These are phyloP conservation scores for Trimorus sp. DNA, from an alignment of 2,888 invertebrate species.

Conservation along the genomic window DNA sequence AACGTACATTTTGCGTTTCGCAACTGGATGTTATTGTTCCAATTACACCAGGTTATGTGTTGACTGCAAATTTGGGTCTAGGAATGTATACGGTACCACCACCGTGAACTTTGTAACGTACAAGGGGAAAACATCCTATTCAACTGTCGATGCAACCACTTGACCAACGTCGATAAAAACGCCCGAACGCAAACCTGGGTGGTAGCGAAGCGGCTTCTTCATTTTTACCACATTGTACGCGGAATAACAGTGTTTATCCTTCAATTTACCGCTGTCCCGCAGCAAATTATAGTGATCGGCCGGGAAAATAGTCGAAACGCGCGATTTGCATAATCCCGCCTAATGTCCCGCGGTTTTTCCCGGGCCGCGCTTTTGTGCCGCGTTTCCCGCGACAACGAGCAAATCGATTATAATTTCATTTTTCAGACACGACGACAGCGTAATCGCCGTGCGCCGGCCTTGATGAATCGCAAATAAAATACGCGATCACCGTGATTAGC, in stretches of 20 bases:
- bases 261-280: conserved; percentile 22
- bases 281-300: conserved; percentile 39
- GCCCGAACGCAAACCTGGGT: too few species aligned
- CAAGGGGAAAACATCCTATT: too few species aligned
- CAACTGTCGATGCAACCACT: too few species aligned
- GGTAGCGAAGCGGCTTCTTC: neutral
- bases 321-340: conserved; percentile 11
- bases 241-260: conserved; percentile 29
- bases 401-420: conserved; percentile 17
- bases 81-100: too few species aligned
- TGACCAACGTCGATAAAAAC: too few species aligned
- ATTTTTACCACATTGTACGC: conserved; percentile 31
- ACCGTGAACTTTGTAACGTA: too few species aligned
- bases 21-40: too few species aligned
- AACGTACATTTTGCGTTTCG: too few species aligned
- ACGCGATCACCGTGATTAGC: conserved; percentile 17
- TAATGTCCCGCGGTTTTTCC: conserved; percentile 10
- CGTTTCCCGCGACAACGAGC: neutral
- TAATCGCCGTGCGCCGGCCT: neutral
- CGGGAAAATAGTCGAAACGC: conserved; percentile 21
- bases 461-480: conserved; percentile 8
- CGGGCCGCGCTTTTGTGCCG: neutral
- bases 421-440: conserved; percentile 12
- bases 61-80: too few species aligned
- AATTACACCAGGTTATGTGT: too few species aligned